Evolutionary conservation across 2,113 vertebrate genomes (phyloP), one percentile per base, ranked within the genome.

Genomic region (Paedocypris sp.): DNA sequence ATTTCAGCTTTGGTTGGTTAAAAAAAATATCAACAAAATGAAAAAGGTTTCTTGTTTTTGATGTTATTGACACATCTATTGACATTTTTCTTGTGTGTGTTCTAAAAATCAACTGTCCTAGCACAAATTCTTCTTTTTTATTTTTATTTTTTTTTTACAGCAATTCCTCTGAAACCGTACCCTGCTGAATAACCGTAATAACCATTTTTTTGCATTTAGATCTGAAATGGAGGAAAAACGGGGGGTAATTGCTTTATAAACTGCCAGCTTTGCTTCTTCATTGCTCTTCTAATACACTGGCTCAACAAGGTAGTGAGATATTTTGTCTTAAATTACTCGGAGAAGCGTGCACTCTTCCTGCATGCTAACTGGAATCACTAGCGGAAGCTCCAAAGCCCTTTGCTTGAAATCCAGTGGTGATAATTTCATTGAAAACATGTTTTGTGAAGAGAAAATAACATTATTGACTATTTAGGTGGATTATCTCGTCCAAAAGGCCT

Each of bases 391-490:
- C 43, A 36, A 49, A 60, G 62, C 60, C 66, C 57, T 58, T 49
- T 51, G 60, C 42, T 67, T 69, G 67, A 71, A 72, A 68, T 72
- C 54, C 54, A 53, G 64, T 52, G 54, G 39, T 62, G 67, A 72
- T 72, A 73, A 76, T 73, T 72, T 59, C 59, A 66, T 72, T 66
- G 64, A 68, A 69, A 70, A 68, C 67, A 74, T 74, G 72, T 74
- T 72, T 76, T 76, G 67, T 38, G 41, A 67, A 47, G 49, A 61
- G 64, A 62, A 74, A 74, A 74, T 77, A 66, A 47, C 68, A 74
- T 74, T 74, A 71, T 74, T 77, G 67, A 66, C 65, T 77, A 62
- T 64, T 77, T 77, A 73, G 66, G 45, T 51, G 64, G 66, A 72
- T 71, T 54, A 67, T 69, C 67, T 66, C 23, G 66, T 65, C 60